These are phyloP conservation scores for Eupristina koningsbergeri DNA, from an alignment of 1,140 invertebrate species.

Conservation along the genomic window DNA sequence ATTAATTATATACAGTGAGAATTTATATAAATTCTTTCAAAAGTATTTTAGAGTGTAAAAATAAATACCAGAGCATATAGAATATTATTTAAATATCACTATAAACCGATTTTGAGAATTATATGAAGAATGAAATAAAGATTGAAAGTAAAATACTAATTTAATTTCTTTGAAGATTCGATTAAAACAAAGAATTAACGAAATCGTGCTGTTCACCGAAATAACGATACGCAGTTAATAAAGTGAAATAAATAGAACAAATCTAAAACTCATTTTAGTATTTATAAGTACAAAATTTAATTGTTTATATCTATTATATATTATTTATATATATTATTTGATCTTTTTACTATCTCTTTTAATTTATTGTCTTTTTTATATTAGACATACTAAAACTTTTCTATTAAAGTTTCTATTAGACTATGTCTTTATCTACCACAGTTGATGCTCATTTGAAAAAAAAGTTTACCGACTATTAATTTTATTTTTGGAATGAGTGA, in stretches of 20 bases:
- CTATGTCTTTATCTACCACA: too few relatives aligned
- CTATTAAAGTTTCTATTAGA: too few relatives aligned
- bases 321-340: too few relatives aligned
- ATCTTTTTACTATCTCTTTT: not conserved
- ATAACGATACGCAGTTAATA: not conserved
- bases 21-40: not conserved
- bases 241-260: not conserved
- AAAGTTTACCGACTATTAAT: too few relatives aligned
- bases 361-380: not conserved
- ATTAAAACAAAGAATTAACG: not conserved
- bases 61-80: not conserved
- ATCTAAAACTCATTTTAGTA: not conserved
- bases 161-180: not conserved
- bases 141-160: constrained; percentile 6
- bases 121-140: not conserved
- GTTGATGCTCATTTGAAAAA: too few relatives aligned
- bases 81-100: not conserved
- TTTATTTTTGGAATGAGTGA: too few relatives aligned
- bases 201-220: not conserved
- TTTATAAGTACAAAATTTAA: not conserved
- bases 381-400: too few relatives aligned
- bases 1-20: not conserved
- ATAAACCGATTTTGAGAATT: not conserved
- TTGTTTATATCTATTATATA: too few relatives aligned
- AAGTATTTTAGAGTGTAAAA: not conserved